These are phyloP conservation scores for Agrotis puta DNA, from an alignment of 2,888 invertebrate genomes.

Conservation along the genomic window DNA sequence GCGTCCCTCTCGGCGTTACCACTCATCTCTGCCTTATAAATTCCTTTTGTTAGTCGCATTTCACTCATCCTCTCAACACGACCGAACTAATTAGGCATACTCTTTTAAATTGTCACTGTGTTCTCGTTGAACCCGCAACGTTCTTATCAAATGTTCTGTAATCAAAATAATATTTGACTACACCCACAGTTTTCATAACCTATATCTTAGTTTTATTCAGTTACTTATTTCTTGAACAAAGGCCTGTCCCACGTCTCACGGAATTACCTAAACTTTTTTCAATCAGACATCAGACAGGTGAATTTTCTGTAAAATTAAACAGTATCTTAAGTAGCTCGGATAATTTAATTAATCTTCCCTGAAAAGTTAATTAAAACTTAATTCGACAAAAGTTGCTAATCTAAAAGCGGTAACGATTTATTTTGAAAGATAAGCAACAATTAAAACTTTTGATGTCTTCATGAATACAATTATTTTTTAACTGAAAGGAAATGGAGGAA, in stretches of 20 bases:
- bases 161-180: no score
- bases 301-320: conserved; percentile 63
- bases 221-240: conserved; percentile 37
- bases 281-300: conserved; percentile 58
- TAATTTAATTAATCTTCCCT: conserved; percentile 62
- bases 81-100: no score
- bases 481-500: background rate
- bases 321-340: conserved; percentile 52
- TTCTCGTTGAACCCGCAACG: no score
- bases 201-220: background rate
- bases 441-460: conserved; percentile 28
- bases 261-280: conserved; percentile 38
- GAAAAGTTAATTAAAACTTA: conserved; percentile 67
- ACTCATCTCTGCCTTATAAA: no score
- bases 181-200: background rate
- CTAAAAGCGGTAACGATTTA: conserved; percentile 58
- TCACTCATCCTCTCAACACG: no score
- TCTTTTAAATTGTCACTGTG: no score
- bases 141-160: no score
- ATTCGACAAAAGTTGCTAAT: conserved; percentile 64
- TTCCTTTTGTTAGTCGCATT: no score
- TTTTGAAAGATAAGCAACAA: conserved; percentile 44
- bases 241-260: conserved; percentile 7
- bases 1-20: no score
- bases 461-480: conserved; percentile 29